Evolutionary conservation across 2,113 vertebrate species (phyloP).

Genomic region (Podarcis raffonei): DNA sequence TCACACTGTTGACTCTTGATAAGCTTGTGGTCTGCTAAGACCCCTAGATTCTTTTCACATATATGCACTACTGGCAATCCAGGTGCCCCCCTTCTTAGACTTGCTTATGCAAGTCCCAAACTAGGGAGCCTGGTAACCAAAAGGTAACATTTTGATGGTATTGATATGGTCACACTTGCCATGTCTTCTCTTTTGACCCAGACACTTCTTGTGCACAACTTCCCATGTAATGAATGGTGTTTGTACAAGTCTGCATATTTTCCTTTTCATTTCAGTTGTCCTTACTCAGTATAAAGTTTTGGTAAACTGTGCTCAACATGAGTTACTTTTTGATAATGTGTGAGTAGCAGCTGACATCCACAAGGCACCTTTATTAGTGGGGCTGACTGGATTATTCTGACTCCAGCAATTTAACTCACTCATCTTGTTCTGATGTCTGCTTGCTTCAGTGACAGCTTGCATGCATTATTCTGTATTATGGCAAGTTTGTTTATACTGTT

Average conservation of each 20-base stretch:
- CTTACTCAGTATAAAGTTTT: neutral
- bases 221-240: neutral
- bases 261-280: neutral
- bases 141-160: neutral
- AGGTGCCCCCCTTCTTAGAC: too few species aligned
- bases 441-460: neutral
- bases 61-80: too few species aligned
- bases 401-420: neutral
- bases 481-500: conserved; percentile 33
- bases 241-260: neutral
- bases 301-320: neutral
- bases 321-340: neutral
- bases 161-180: neutral
- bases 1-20: too few species aligned
- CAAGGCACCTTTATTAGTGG: neutral
- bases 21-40: too few species aligned
- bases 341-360: neutral
- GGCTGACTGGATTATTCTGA: neutral
- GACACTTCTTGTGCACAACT: neutral
- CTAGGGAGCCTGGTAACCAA: neutral
- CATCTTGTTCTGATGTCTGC: neutral
- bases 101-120: neutral
- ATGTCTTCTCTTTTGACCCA: neutral
- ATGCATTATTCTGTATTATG: neutral
- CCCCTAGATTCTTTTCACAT: too few species aligned